Evolutionary conservation across 1,140 invertebrate species (phyloP).

Genomic region (Brachionus rotundiformis): DNA sequence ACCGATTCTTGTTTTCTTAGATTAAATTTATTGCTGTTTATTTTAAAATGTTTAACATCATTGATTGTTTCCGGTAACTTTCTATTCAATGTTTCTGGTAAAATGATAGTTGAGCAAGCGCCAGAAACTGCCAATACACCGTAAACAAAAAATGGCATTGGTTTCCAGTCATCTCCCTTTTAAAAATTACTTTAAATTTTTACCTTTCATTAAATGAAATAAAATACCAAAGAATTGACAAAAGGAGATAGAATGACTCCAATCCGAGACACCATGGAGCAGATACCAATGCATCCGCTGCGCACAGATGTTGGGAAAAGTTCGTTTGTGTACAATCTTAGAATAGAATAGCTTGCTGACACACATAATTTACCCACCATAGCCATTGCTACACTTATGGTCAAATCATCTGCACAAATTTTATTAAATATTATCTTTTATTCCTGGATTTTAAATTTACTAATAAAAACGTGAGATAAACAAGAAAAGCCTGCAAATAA

Average conservation of each 20-base stretch:
- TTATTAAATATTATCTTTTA: neutral
- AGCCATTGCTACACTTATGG: conserved; percentile 53
- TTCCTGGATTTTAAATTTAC: neutral
- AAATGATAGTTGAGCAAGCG: conserved; percentile 12
- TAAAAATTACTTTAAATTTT: neutral
- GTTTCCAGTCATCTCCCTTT: conserved; percentile 19
- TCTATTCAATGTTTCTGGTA: conserved; percentile 36
- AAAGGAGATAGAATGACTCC: conserved; percentile 65
- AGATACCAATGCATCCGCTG: conserved; percentile 65
- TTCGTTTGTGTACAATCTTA: conserved; percentile 64
- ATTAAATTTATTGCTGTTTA: neutral
- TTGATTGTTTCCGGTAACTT: conserved; percentile 28
- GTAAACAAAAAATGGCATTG: conserved; percentile 34
- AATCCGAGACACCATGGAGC: conserved; percentile 66
- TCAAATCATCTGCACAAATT: neutral
- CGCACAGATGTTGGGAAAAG: conserved; percentile 65
- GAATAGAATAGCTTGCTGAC: conserved; percentile 57
- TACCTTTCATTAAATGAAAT: neutral
- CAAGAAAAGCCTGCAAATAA: conserved; percentile 23
- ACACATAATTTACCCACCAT: conserved; percentile 57
- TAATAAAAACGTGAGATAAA: conserved; percentile 8
- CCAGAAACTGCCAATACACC: neutral
- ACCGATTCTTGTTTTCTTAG: conserved; percentile 1
- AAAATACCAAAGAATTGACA: neutral
- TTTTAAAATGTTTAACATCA: conserved; percentile 27